These are phyloP conservation scores for Thaleichthys pacificus DNA, from an alignment of 2,797 vertebrate genomes.

Conservation along the genomic window DNA sequence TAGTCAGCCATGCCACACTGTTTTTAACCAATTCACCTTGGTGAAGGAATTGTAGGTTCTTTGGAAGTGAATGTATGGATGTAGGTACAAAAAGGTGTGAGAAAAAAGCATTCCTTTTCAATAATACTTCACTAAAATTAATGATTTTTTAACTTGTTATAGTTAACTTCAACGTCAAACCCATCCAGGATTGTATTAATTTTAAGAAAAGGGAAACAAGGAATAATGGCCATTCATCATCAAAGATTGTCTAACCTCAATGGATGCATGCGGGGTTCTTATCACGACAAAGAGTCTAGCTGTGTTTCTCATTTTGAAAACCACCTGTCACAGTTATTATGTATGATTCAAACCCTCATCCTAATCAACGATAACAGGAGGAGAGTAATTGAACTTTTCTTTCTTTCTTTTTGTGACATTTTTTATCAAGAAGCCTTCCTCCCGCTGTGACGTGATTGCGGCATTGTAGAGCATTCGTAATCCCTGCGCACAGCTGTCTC, in stretches of 20 bases:
- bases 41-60: too few relatives aligned
- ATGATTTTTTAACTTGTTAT: too few relatives aligned
- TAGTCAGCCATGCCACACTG: too few relatives aligned
- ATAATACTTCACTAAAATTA: too few relatives aligned
- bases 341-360: background rate
- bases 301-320: background rate
- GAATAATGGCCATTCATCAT: background rate
- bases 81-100: too few relatives aligned
- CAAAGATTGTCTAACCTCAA: background rate
- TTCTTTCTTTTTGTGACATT: background rate
- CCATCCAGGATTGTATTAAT: too few relatives aligned
- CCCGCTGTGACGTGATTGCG: background rate
- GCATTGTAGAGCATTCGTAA: background rate
- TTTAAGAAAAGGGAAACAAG: too few relatives aligned
- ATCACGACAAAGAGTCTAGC: background rate
- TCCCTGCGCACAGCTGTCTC: background rate
- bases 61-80: too few relatives aligned
- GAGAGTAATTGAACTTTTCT: conserved; percentile 1
- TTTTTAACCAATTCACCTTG: too few relatives aligned
- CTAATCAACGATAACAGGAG: background rate
- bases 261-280: background rate
- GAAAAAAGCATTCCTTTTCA: too few relatives aligned
- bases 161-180: too few relatives aligned
- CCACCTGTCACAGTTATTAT: background rate
- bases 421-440: background rate